phyloP scores from a whole-genome alignment of 1,140 invertebrate genomes.

The Lasioglossum baleicum region DNA sequence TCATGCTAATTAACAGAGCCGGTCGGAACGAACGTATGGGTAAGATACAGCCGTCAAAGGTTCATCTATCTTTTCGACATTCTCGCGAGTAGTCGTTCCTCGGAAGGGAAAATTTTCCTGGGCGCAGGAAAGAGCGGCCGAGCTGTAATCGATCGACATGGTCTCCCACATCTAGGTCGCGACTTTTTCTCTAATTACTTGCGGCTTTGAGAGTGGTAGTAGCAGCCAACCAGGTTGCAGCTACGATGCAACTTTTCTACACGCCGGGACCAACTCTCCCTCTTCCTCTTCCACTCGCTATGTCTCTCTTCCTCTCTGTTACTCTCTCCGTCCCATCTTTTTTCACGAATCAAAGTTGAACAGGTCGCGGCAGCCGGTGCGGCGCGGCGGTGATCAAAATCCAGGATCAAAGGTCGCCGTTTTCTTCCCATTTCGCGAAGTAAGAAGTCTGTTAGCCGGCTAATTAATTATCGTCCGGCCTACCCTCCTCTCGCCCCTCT shows the following conservation, averaged over 20 bases:
- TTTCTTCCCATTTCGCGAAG: constrained; percentile 34
- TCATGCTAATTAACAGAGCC: neutral
- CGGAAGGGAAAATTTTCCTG: constrained; percentile 40
- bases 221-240: constrained; percentile 29
- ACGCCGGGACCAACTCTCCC: neutral
- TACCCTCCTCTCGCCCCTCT: neutral
- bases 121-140: constrained; percentile 1
- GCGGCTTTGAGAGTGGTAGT: constrained; percentile 44
- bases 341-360: constrained; percentile 38
- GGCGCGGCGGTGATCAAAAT: constrained; percentile 54
- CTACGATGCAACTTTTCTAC: constrained; percentile 37
- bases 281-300: neutral
- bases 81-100: constrained; percentile 27
- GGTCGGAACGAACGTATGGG: neutral
- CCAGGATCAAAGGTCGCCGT: constrained; percentile 59
- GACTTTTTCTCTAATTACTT: constrained; percentile 64
- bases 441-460: constrained; percentile 48
- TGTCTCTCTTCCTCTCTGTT: neutral
- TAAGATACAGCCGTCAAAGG: neutral
- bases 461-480: constrained; percentile 61
- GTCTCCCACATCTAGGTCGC: constrained; percentile 55
- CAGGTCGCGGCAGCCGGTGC: neutral
- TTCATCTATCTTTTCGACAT: constrained; percentile 55
- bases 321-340: neutral
- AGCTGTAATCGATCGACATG: constrained; percentile 58